A percentile compares a stretch with the other conserved stretches of the same genome.
These are phyloP conservation scores for Gnathonemus echidnorhynchus DNA, from an alignment of 2,113 vertebrate species.

Conservation along the genomic window DNA sequence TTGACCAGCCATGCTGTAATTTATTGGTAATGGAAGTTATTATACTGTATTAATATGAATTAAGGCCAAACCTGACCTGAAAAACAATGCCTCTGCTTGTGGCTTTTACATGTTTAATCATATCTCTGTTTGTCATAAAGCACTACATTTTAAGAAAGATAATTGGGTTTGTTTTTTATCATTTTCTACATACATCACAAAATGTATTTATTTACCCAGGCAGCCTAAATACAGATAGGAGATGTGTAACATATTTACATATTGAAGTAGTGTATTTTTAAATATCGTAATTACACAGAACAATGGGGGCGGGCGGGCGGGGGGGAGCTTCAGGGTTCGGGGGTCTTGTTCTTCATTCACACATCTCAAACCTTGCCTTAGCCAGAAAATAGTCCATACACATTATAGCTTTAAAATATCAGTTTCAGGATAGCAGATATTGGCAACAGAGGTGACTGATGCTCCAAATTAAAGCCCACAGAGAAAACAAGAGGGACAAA, in stretches of 20 bases:
- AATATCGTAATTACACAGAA: background rate
- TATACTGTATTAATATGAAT: background rate
- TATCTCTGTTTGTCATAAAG: background rate
- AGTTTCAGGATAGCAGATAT: background rate
- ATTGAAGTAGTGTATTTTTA: background rate
- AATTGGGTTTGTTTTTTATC: background rate
- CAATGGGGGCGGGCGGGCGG: background rate
- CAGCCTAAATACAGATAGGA: background rate
- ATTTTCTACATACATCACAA: background rate
- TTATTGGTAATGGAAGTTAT: background rate
- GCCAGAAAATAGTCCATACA: background rate
- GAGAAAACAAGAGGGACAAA: slow-evolving; percentile 2
- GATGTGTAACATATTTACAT: background rate
- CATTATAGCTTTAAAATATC: background rate
- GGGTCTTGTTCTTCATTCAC: background rate
- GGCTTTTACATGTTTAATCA: background rate
- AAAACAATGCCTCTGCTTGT: background rate
- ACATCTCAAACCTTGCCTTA: background rate
- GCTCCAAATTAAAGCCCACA: background rate
- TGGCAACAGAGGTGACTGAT: background rate
- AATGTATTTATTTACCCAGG: background rate
- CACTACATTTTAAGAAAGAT: background rate
- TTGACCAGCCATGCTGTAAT: background rate
- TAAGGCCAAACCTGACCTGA: background rate
- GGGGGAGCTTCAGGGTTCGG: background rate